These are phyloP conservation scores for Diabrotica balteata DNA, from an alignment of 2,888 invertebrate species.

Conservation along the genomic window DNA sequence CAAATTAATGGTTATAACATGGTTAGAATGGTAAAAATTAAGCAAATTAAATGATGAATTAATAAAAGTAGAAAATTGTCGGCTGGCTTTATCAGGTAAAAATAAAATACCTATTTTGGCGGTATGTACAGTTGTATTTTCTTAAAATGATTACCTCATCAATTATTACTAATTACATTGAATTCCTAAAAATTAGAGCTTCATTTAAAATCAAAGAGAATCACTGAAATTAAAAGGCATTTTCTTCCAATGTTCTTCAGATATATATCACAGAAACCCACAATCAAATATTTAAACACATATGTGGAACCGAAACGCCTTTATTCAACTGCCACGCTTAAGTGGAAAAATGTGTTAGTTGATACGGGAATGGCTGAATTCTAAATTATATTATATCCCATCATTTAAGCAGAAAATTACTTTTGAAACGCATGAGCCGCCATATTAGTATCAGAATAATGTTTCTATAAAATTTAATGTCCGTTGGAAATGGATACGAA, in stretches of 20 bases:
- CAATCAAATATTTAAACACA: conserved; percentile 13
- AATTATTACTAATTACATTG: no score
- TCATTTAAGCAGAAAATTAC: conserved; percentile 24
- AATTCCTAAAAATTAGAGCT: no score
- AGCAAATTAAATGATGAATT: no score
- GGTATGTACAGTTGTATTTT: no score
- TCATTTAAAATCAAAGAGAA: not conserved
- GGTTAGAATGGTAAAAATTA: no score
- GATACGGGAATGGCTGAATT: conserved; percentile 29
- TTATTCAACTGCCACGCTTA: conserved; percentile 15
- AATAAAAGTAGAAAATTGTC: no score
- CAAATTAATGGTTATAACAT: no score
- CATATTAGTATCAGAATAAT: conserved; percentile 24
- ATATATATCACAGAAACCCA: conserved; percentile 2
- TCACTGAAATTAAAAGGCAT: not conserved
- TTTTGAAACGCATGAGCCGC: conserved; percentile 21
- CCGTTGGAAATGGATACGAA: conserved; percentile 28
- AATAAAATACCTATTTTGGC: no score
- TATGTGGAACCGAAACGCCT: conserved; percentile 9
- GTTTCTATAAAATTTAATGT: conserved; percentile 29
- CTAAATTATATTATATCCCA: conserved; percentile 22
- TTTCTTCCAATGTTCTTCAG: not conserved
- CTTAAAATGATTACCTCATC: no score
- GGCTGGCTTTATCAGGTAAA: no score
- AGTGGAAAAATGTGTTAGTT: conserved; percentile 39